These are phyloP conservation scores for Lepidonotus clava DNA, from an alignment of 2,888 invertebrate species.

Conservation along the genomic window DNA sequence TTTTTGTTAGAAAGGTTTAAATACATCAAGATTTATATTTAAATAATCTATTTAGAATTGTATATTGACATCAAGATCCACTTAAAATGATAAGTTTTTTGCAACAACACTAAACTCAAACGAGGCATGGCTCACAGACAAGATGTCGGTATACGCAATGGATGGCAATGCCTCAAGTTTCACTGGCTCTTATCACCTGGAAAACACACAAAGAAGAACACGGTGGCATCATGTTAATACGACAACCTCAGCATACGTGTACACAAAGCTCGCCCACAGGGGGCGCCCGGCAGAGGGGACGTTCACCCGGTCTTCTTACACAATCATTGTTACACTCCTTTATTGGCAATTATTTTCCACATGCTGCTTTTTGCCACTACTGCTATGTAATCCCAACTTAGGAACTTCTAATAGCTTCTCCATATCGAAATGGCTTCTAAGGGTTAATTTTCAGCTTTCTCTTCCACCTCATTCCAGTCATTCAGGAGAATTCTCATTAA, in stretches of 20 bases:
- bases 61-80: too few species aligned
- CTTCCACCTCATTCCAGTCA: too few species aligned
- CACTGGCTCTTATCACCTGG: constrained; percentile 43
- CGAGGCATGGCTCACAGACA: constrained; percentile 52
- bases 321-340: neutral
- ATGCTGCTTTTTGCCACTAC: constrained; percentile 33
- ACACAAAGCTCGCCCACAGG: neutral
- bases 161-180: constrained; percentile 45
- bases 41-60: too few species aligned
- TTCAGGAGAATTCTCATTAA: too few species aligned
- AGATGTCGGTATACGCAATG: constrained; percentile 43
- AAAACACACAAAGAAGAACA: constrained; percentile 54
- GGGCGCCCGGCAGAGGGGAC: neutral
- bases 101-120: constrained; percentile 1
- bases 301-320: neutral
- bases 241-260: neutral
- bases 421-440: neutral
- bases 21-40: too few species aligned
- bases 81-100: too few species aligned
- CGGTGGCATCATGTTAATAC: constrained; percentile 49
- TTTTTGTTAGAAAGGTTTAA: too few species aligned
- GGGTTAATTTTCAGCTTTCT: too few species aligned
- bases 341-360: neutral
- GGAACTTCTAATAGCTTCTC: neutral
- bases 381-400: neutral